phyloP scores from a whole-genome alignment of 2,888 invertebrate species.

The Tipula lateralis region DNA sequence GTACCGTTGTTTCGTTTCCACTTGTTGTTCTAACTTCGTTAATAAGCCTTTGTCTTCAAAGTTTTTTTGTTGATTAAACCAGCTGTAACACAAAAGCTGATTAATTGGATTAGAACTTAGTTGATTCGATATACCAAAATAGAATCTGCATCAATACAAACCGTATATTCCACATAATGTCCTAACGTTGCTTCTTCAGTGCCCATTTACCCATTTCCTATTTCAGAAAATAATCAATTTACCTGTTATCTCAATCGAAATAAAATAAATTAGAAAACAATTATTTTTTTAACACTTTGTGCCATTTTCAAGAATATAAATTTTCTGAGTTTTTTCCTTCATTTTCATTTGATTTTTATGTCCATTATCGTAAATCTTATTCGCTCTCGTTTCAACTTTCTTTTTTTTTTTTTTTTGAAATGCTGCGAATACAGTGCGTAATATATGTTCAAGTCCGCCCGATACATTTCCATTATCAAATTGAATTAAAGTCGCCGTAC shows the following conservation, averaged over 20 bases:
- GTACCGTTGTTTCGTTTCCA: no score
- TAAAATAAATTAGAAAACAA: background rate
- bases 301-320: background rate
- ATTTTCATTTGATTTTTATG: background rate
- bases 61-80: no score
- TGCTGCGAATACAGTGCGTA: background rate
- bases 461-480: no score
- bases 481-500: background rate
- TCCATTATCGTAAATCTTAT: conserved; percentile 11
- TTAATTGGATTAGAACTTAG: no score
- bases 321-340: background rate
- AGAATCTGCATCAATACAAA: no score
- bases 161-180: no score
- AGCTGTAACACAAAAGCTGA: no score
- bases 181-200: background rate
- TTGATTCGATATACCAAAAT: no score
- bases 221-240: background rate
- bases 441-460: background rate
- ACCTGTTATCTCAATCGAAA: background rate
- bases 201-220: background rate
- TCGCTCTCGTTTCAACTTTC: background rate
- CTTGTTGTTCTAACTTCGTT: no score
- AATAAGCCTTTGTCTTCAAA: no score
- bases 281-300: conserved; percentile 11
- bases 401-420: background rate